Evolutionary conservation across 2,113 vertebrate genomes (phyloP).

Genomic region (Dipodomys merriami): DNA sequence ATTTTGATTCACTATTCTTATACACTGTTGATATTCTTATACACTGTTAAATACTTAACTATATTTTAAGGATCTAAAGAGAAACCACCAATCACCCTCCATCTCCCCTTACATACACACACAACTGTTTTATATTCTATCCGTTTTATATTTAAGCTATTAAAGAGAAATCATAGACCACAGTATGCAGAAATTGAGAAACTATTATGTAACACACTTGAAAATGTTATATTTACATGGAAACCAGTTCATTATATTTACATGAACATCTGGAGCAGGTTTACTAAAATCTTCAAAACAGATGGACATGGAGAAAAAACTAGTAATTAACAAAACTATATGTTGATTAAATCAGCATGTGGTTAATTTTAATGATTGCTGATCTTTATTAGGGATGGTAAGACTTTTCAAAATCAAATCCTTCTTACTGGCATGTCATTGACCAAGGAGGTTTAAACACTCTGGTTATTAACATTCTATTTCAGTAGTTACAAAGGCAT

Average conservation of each 20-base stretch:
- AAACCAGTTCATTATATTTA: slow-evolving; percentile 86
- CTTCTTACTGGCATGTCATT: slow-evolving; percentile 41
- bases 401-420: slow-evolving; percentile 74
- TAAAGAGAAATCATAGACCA: slow-evolving; percentile 56
- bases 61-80: slow-evolving; percentile 6
- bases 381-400: slow-evolving; percentile 79
- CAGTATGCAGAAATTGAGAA: slow-evolving; percentile 65
- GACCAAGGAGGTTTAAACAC: neutral
- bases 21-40: neutral
- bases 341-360: slow-evolving; percentile 87
- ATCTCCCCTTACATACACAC: neutral
- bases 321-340: slow-evolving; percentile 89
- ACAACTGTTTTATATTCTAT: neutral
- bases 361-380: slow-evolving; percentile 86
- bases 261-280: slow-evolving; percentile 89
- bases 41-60: neutral
- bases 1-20: neutral
- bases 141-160: slow-evolving; percentile 58
- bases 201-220: slow-evolving; percentile 69
- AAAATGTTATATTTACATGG: slow-evolving; percentile 83
- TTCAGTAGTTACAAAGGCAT: slow-evolving; percentile 6
- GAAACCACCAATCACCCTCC: neutral
- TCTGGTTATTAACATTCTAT: neutral
- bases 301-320: slow-evolving; percentile 86
- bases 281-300: slow-evolving; percentile 85